Evolutionary conservation across 2,888 invertebrate genomes (phyloP).

Genomic region (Epirrhoe tristata): DNA sequence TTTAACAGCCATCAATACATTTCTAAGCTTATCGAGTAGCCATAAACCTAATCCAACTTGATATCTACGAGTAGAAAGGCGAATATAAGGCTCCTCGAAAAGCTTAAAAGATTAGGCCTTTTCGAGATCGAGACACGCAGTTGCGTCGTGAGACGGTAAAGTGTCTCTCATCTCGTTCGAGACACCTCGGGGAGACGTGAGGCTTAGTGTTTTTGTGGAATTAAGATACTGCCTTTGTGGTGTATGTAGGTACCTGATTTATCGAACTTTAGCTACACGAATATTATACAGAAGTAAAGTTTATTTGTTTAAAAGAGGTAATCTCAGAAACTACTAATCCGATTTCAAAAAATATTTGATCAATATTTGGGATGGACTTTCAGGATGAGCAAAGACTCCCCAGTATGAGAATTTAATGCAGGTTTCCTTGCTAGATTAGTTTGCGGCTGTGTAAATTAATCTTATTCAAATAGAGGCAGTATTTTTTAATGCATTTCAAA

Average conservation of each 20-base stretch:
- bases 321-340: no score
- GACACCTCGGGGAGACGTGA: conserved; percentile 7
- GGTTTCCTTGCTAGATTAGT: no score
- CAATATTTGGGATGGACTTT: no score
- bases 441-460: no score
- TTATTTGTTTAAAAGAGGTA: no score
- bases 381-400: no score
- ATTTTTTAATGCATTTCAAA: no score
- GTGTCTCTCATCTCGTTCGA: conserved; percentile 15
- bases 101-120: conserved; percentile 35
- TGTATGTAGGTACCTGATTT: conserved; percentile 2
- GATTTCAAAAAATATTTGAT: no score
- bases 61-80: conserved; percentile 2
- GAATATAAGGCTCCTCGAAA: conserved; percentile 5
- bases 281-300: no score
- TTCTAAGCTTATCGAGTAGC: not conserved
- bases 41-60: conserved; percentile 2
- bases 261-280: not conserved
- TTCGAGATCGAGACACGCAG: conserved; percentile 19
- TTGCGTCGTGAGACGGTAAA: not conserved
- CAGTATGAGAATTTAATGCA: no score
- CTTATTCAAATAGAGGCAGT: no score
- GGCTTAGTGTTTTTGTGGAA: conserved; percentile 10
- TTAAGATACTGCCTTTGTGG: conserved; percentile 17
- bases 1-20: not conserved